Evolutionary conservation across 2,888 invertebrate species (phyloP).

Genomic region (Dascillus cervinus): DNA sequence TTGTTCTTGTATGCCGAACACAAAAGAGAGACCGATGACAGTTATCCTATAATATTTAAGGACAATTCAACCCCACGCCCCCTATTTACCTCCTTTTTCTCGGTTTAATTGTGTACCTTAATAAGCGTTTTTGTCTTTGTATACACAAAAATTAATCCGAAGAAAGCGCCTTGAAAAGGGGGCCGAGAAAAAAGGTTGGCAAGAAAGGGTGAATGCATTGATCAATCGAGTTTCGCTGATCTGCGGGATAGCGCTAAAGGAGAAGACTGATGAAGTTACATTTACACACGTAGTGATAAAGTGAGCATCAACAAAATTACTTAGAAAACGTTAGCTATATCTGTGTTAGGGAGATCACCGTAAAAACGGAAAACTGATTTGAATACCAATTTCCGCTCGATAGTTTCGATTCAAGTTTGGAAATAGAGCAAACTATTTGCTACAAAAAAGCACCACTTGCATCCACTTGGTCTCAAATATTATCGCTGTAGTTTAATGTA

Average conservation of each 20-base stretch:
- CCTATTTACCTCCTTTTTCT: too few species aligned
- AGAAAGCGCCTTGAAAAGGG: constrained; percentile 5
- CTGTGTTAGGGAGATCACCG: too few species aligned
- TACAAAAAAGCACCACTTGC: too few species aligned
- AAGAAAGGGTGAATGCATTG: constrained; percentile 6
- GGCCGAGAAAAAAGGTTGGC: constrained; percentile 3
- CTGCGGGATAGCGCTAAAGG: constrained; percentile 8
- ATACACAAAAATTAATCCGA: constrained; percentile 7
- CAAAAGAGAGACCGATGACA: constrained; percentile 22
- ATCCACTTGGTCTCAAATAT: too few species aligned
- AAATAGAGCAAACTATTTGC: too few species aligned
- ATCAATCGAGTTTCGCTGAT: constrained; percentile 10
- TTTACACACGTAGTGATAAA: constrained; percentile 11
- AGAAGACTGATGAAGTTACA: constrained; percentile 11
- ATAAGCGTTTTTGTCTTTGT: constrained; percentile 7
- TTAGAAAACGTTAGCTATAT: constrained; percentile 6
- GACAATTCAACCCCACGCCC: too few species aligned
- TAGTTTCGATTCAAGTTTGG: too few species aligned
- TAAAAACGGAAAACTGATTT: too few species aligned
- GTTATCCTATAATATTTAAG: constrained; percentile 21
- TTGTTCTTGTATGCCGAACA: constrained; percentile 19
- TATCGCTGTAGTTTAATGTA: too few species aligned
- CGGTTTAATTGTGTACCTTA: too few species aligned
- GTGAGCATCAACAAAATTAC: constrained; percentile 8
- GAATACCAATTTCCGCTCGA: too few species aligned